Evolutionary conservation across 2,797 vertebrate genomes (phyloP).

Genomic region (Sebastes vulpes): DNA sequence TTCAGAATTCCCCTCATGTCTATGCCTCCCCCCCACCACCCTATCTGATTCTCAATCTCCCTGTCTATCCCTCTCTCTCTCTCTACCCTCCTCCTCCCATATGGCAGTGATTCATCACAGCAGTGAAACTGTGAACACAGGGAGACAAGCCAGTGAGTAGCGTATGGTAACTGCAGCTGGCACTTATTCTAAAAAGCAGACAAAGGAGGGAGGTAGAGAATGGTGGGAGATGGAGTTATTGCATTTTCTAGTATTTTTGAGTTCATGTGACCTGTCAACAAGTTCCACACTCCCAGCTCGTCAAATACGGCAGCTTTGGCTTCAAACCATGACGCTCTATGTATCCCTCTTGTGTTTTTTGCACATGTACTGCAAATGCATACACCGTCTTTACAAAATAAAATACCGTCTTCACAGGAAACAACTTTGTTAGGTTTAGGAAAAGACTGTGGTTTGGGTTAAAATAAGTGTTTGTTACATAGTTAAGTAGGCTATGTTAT

Average conservation of each 20-base stretch:
- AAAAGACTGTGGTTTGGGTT: background rate
- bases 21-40: background rate
- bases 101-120: constrained; percentile 54
- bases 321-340: background rate
- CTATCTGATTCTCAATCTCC: background rate
- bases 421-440: background rate
- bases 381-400: background rate
- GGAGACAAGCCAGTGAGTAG: constrained; percentile 19
- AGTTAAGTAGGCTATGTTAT: background rate
- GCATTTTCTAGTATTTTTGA: background rate
- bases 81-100: constrained; percentile 2
- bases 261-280: background rate
- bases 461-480: background rate
- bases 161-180: constrained; percentile 27
- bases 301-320: background rate
- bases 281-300: background rate
- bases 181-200: background rate
- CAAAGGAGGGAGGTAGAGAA: constrained; percentile 1
- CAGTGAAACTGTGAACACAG: constrained; percentile 41
- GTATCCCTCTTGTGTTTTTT: background rate
- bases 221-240: background rate
- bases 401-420: background rate
- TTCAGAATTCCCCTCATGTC: background rate
- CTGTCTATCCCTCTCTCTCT: background rate
- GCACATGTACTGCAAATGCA: background rate